Percentiles rank a stretch among this genome's conserved stretches.
Conservation (phyloP, 2,113 vertebrate genomes). For the Plotosus lineatus region DNA sequence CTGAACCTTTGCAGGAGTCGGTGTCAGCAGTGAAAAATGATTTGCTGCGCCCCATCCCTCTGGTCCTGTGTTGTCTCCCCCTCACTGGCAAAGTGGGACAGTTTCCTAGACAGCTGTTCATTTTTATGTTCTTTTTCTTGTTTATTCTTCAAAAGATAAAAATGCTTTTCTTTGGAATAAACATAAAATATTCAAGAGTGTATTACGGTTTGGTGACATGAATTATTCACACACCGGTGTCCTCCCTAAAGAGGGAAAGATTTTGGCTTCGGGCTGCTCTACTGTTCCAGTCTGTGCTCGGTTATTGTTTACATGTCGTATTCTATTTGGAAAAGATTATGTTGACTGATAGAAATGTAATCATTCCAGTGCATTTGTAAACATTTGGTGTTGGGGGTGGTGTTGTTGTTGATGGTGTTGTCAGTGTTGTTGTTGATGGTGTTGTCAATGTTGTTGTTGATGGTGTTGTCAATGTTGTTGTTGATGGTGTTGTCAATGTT, state of each 20-base stretch:
- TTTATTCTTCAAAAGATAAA: conserved; percentile 5
- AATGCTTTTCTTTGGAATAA: not conserved
- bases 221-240: not conserved
- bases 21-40: conserved; percentile 1
- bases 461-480: too few species aligned
- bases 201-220: not conserved
- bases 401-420: too few species aligned
- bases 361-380: not conserved
- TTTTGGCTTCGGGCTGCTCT: not conserved
- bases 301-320: not conserved
- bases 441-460: too few species aligned
- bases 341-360: not conserved
- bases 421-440: too few species aligned
- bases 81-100: not conserved
- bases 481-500: too few species aligned
- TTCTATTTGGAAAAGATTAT: not conserved
- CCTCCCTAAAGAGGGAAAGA: not conserved
- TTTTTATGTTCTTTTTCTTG: not conserved
- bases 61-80: not conserved
- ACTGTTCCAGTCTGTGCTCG: not conserved
- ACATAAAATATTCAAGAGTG: not conserved
- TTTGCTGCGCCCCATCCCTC: not conserved
- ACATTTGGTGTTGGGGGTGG: too few species aligned
- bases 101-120: not conserved
- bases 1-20: not conserved